A percentile compares a stretch with the other conserved stretches of the same genome.
Evolutionary conservation across 2,888 invertebrate species (phyloP).

Genomic region (Eurytoma adleriae): DNA sequence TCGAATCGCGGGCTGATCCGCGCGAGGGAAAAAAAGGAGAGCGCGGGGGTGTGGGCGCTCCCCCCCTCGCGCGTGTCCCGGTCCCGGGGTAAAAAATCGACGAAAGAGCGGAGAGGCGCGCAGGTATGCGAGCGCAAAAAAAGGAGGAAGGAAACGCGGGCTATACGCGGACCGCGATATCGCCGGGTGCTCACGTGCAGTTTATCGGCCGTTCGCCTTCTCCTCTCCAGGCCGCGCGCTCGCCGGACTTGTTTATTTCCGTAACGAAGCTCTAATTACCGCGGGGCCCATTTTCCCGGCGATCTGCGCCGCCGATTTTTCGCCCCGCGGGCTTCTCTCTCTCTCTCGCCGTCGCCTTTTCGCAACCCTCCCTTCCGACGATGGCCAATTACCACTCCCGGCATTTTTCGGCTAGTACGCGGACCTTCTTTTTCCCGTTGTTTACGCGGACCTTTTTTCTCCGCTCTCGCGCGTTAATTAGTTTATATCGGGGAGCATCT

Average conservation of each 20-base stretch:
- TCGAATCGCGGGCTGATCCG: not conserved
- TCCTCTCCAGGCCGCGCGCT: conserved; percentile 10
- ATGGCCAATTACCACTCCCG: conserved; percentile 35
- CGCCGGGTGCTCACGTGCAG: conserved; percentile 38
- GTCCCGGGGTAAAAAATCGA: conserved; percentile 1
- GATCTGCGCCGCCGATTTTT: conserved; percentile 54
- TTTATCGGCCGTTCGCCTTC: conserved; percentile 58
- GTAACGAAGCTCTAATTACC: conserved; percentile 61
- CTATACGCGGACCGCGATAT: conserved; percentile 47
- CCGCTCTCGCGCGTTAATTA: conserved; percentile 15
- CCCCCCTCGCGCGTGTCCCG: not conserved
- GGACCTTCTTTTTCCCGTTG: not conserved
- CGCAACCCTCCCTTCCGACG: not conserved
- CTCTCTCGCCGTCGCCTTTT: not conserved
- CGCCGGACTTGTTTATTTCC: conserved; percentile 59
- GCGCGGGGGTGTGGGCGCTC: not conserved
- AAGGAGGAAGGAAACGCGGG: conserved; percentile 18
- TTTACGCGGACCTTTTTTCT: not conserved
- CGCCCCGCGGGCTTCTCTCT: conserved; percentile 17
- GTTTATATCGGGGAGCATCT: conserved; percentile 16
- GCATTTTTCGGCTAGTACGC: not conserved
- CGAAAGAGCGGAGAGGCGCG: not conserved
- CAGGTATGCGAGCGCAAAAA: not conserved
- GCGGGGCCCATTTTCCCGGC: conserved; percentile 56
- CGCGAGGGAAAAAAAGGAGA: not conserved